A percentile compares a stretch with the other conserved stretches of the same genome.
phyloP scores from a whole-genome alignment of 2,113 vertebrate genomes.

The Acanthisitta chloris region DNA sequence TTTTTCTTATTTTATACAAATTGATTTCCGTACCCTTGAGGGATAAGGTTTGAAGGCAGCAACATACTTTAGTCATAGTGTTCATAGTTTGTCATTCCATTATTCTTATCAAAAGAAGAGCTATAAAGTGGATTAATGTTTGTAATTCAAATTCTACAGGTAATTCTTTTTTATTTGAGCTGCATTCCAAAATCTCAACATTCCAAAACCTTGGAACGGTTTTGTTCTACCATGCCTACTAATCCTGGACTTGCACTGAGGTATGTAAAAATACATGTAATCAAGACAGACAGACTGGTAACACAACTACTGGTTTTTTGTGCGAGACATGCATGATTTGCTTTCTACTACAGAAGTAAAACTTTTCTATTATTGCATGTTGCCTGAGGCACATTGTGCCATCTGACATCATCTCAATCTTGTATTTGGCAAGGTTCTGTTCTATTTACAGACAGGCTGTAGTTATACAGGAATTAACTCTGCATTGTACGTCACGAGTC shows the following conservation, averaged over 20 bases:
- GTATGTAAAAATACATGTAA: slow-evolving; percentile 70
- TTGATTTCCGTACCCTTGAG: neutral
- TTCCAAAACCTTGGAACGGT: slow-evolving; percentile 88
- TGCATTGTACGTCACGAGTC: neutral
- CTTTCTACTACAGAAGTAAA: neutral
- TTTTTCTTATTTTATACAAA: neutral
- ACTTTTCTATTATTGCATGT: neutral
- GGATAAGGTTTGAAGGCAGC: neutral
- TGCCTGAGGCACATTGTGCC: neutral
- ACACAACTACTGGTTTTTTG: neutral
- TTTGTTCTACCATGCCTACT: slow-evolving; percentile 87
- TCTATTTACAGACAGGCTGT: neutral
- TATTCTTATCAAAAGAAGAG: neutral
- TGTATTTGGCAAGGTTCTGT: neutral
- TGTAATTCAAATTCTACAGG: slow-evolving; percentile 76
- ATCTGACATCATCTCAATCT: neutral
- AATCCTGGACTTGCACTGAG: slow-evolving; percentile 91
- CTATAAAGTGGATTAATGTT: neutral
- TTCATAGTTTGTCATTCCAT: neutral
- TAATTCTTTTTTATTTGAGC: slow-evolving; percentile 89
- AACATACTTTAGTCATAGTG: neutral
- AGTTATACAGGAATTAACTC: neutral
- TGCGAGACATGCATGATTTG: neutral
- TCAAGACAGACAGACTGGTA: neutral
- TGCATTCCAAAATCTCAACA: slow-evolving; percentile 87